Percentiles rank a stretch among this genome's conserved stretches.
phyloP scores from a whole-genome alignment of 1,140 invertebrate genomes.

The Melitaea cinxia region DNA sequence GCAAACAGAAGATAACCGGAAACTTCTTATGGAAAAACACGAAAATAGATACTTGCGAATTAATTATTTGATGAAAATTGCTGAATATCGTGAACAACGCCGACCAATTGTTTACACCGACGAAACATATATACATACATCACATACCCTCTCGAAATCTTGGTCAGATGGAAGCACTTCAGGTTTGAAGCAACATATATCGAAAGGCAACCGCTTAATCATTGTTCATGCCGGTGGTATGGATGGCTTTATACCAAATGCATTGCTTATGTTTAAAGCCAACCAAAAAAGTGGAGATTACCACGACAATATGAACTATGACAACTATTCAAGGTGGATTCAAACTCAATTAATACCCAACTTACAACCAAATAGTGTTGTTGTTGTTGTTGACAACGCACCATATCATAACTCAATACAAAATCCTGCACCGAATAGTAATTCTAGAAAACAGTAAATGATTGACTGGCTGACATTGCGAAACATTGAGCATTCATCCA shows the following conservation, averaged over 20 bases:
- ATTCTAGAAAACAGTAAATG: neutral
- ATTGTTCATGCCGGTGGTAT: constrained; percentile 37
- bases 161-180: constrained; percentile 1
- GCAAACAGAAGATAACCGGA: constrained; percentile 17
- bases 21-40: constrained; percentile 20
- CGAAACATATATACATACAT: constrained; percentile 24
- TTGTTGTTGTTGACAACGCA: constrained; percentile 28
- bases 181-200: neutral
- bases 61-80: constrained; percentile 25
- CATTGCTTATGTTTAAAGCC: constrained; percentile 36
- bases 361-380: constrained; percentile 17
- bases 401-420: constrained; percentile 25
- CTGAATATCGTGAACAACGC: constrained; percentile 18
- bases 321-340: constrained; percentile 40
- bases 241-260: constrained; percentile 36
- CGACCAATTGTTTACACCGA: constrained; percentile 31
- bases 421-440: constrained; percentile 4
- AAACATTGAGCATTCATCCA: neutral
- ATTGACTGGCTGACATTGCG: neutral
- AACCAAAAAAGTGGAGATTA: constrained; percentile 36
- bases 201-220: constrained; percentile 27
- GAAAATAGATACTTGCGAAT: constrained; percentile 16
- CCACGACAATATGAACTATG: constrained; percentile 39
- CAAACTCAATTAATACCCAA: constrained; percentile 35
- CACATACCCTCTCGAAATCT: constrained; percentile 4